Conservation (phyloP, 1,140 invertebrate species). For the Mycetomoellerius zeteki region DNA sequence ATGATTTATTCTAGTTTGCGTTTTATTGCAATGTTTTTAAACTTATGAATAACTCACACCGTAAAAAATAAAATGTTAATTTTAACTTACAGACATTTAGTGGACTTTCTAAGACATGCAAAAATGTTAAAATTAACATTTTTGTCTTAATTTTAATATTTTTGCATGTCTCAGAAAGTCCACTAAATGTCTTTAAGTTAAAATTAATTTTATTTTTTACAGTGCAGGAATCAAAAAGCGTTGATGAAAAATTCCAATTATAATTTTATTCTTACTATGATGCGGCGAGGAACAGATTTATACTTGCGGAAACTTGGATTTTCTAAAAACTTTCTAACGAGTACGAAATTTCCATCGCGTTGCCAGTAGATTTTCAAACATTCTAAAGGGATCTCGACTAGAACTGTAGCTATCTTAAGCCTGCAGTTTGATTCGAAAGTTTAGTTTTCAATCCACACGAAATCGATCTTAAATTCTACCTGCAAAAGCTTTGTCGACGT, state of each 20-base stretch:
- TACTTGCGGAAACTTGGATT: background rate
- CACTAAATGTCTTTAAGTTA: no score
- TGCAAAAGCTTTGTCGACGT: slow-evolving; percentile 49
- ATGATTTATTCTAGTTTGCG: background rate
- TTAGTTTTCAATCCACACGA: slow-evolving; percentile 68
- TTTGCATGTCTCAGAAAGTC: no score
- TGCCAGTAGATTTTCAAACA: slow-evolving; percentile 1
- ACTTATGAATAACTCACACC: background rate
- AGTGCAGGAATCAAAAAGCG: background rate
- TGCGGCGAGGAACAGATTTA: background rate
- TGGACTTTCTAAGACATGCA: no score
- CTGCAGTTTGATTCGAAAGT: slow-evolving; percentile 69
- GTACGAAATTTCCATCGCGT: slow-evolving; percentile 36
- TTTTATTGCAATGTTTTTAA: background rate
- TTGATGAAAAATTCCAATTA: background rate
- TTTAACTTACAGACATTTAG: no score
- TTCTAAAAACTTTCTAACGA: slow-evolving; percentile 50
- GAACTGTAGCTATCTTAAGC: slow-evolving; percentile 31
- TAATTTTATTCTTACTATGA: slow-evolving; percentile 18
- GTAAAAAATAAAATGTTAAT: no score
- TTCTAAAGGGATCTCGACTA: slow-evolving; percentile 24
- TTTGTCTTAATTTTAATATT: no score
- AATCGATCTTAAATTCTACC: slow-evolving; percentile 10
- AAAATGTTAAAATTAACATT: no score
- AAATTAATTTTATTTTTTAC: no score